These are phyloP conservation scores for Tenualosa ilisha DNA, from an alignment of 2,797 vertebrate species.

Conservation along the genomic window DNA sequence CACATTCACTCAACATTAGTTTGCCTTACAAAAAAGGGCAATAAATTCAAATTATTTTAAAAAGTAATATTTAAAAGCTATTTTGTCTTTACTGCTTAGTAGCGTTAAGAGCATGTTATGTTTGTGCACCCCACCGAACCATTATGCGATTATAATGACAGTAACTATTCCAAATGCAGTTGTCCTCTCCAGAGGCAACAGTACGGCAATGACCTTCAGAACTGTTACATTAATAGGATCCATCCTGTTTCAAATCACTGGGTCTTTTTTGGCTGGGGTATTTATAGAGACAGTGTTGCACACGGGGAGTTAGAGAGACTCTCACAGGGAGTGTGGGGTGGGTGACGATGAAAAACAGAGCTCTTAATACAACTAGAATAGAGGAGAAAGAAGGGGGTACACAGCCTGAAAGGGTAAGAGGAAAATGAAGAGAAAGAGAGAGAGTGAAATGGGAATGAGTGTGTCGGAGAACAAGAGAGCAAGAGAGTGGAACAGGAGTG, in stretches of 20 bases:
- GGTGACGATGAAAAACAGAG: background rate
- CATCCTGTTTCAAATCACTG: background rate
- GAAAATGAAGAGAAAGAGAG: conserved; percentile 11
- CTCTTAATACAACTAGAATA: conserved; percentile 23
- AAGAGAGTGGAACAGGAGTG: conserved; percentile 38
- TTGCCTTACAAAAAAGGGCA: too few relatives aligned
- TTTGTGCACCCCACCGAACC: background rate
- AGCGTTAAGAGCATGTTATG: too few relatives aligned
- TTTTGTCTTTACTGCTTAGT: too few relatives aligned
- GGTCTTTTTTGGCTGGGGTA: background rate
- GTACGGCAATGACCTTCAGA: background rate
- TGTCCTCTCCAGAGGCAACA: background rate
- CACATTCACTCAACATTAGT: too few relatives aligned
- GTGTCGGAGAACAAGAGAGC: background rate
- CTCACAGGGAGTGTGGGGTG: background rate
- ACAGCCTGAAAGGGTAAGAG: background rate
- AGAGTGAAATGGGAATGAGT: conserved; percentile 19
- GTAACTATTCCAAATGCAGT: background rate
- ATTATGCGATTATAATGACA: background rate
- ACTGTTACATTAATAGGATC: background rate
- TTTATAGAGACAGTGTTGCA: background rate
- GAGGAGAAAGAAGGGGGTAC: conserved; percentile 17
- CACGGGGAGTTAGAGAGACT: background rate
- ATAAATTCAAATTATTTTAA: too few relatives aligned
- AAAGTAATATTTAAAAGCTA: too few relatives aligned